These are phyloP conservation scores for Solen grandis DNA, from an alignment of 1,140 invertebrate genomes.

Conservation along the genomic window DNA sequence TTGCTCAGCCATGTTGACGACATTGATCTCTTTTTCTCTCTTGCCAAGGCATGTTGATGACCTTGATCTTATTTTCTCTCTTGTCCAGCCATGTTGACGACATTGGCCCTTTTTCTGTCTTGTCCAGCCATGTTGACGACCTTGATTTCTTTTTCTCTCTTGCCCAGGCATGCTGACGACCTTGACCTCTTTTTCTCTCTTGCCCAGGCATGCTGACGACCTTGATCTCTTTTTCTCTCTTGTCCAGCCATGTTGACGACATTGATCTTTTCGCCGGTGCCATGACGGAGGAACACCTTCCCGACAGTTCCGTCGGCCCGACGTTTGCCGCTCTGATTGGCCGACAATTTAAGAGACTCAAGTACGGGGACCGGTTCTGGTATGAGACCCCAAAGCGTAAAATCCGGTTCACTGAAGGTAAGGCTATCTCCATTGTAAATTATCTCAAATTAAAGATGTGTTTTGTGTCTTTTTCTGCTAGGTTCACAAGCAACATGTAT, in stretches of 20 bases:
- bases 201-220: too few relatives aligned
- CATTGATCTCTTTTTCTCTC: too few relatives aligned
- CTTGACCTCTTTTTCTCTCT: too few relatives aligned
- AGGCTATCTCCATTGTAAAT: not conserved
- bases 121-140: too few relatives aligned
- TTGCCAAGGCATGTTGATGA: too few relatives aligned
- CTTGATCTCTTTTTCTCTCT: too few relatives aligned
- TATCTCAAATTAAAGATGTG: not conserved
- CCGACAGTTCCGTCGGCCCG: conserved; percentile 38
- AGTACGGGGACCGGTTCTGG: conserved; percentile 52
- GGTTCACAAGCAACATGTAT: not conserved
- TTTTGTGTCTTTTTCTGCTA: not conserved
- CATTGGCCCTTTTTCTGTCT: too few relatives aligned
- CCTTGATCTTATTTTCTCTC: too few relatives aligned
- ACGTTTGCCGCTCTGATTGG: conserved; percentile 47
- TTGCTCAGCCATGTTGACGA: too few relatives aligned
- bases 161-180: too few relatives aligned
- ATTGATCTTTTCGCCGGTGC: conserved; percentile 52
- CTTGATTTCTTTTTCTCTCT: too few relatives aligned
- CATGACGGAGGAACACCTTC: conserved; percentile 42
- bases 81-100: too few relatives aligned
- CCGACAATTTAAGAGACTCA: conserved; percentile 38
- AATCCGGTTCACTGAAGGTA: conserved; percentile 39
- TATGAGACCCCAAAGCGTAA: conserved; percentile 28
- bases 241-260: conserved; percentile 54